These are phyloP conservation scores for Eupsittula cactorum DNA, from an alignment of 2,113 vertebrate species.

Conservation along the genomic window DNA sequence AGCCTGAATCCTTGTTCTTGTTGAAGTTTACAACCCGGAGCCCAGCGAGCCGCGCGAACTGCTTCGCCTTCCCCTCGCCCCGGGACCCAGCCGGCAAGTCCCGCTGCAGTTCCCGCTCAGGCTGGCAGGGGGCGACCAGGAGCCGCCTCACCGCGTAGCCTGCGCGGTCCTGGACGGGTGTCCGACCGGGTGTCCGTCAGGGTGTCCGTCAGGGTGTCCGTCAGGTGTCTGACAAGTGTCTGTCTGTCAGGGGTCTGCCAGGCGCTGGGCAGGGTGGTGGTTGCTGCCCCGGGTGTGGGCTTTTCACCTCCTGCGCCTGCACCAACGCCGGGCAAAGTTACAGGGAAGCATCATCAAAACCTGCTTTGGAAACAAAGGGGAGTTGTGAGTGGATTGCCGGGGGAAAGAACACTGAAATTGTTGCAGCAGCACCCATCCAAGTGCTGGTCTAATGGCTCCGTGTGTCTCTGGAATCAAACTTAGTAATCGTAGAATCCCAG, in stretches of 20 bases:
- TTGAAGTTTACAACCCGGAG: background rate
- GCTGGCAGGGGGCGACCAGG: background rate
- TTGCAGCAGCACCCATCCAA: background rate
- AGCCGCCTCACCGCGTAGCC: no score
- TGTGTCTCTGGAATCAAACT: background rate
- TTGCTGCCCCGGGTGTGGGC: accelerated
- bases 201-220: no score
- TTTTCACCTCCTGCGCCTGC: background rate
- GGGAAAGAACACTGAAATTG: background rate
- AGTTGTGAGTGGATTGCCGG: background rate
- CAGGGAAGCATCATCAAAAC: background rate
- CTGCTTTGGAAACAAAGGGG: background rate
- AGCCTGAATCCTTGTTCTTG: no score
- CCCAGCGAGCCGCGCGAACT: no score
- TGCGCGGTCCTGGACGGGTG: no score
- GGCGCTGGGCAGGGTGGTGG: background rate
- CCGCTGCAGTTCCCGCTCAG: background rate
- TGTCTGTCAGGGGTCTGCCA: no score
- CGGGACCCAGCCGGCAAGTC: no score
- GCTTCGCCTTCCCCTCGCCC: background rate
- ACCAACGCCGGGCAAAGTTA: accelerated
- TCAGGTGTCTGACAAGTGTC: no score
- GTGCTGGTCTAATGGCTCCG: background rate
- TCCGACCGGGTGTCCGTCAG: no score
- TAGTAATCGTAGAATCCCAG: no score